Evolutionary conservation across 2,888 invertebrate species (phyloP), one percentile per base, ranked within the genome.

Genomic region (Tryphoninae sp.): DNA sequence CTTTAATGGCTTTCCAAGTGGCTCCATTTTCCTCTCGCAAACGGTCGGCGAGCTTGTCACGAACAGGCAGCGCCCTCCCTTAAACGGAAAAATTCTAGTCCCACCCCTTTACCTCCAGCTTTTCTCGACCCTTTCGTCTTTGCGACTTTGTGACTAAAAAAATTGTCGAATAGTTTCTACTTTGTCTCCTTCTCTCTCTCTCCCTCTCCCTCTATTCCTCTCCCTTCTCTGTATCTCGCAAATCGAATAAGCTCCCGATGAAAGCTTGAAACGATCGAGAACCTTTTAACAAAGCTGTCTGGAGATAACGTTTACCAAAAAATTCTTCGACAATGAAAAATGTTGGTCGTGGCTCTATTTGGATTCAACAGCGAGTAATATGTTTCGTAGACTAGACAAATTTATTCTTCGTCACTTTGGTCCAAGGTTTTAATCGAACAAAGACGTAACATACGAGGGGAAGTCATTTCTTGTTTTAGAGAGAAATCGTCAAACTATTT

Each of bases 1-100:
- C 80, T 77, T 80, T 82, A 83, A 84, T 83, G 82, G 82, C 76
- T 84, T 84, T 82, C 77, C 42, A 61, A 84, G 82, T 79, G 73
- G 76, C 80, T 73, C 69, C 71, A 78, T 82, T 81, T 73, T 77
- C 68, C 59, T 75, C 59, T 78, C 77, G 58, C 40, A 62, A 77
- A 72, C 61, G 49, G 49, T 64, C 49, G 64, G 59, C 58, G 65
- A 40, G 55, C 69, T 71, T 16, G 69, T 71, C 59, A 53, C 49
- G 74, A 74, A 45, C 65, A 6, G 16, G 53, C 80, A 45, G 58
- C 61, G 26, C 40, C 11, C 78, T 13, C 49, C 26, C 42, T 49
- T 45, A 11, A 51, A 69, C 49, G 51, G 67, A 65, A 72, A 33
- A 45, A 58, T 55, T 40, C 40, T 45, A 22, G 11, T 13, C 26